Evolutionary conservation across 1,140 invertebrate genomes (phyloP), one percentile per base, ranked within the genome.

Genomic region (Neodiprion virginianus): DNA sequence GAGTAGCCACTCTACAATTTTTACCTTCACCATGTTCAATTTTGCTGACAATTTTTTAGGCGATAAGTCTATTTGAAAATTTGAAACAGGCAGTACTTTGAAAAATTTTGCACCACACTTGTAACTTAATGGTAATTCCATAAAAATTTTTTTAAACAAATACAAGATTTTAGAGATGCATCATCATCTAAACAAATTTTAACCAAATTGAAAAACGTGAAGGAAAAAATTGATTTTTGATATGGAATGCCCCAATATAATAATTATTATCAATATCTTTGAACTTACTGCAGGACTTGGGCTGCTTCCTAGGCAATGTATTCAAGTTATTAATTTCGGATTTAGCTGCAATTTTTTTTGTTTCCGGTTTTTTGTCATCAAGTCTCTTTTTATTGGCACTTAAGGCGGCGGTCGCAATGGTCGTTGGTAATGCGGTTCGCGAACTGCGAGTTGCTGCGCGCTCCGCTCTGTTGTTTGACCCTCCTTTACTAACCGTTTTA

Each of bases 401-500:
- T 69, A 49, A n/a, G 71, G 69, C 72, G 11, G 61, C 28, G 28
- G 11, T n/a, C 11, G n/a, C n/a, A 40, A 40, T 7, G 28, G 28
- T 40, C 11, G 53, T 61, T 61, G 11, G 53, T 14, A 12, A 75
- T n/a, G 72, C 53, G 48, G 67, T 73, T 17, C 78, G 74, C 28
- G 72, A 23, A 47, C 21, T 23, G 21, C 21, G 17, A 12, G 67
- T 23, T 12, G 67, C n/a, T 5, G 84, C 85, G 71, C 86, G 79
- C 67, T 88, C 87, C 7, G 86, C 85, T 74, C 87, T 87, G 73
- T 80, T 88, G 0, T 61, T 61, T 61, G 84, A 84, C 48, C 85
- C 85, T 47, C 88, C 87, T 5, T 81, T 82, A 10, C 85, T 82
- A 10, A 84, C 82, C 69, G 88, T 87, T 21, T 83, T 40, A 40